phyloP scores from a whole-genome alignment of 2,888 invertebrate genomes.

The Nomada fabriciana region DNA sequence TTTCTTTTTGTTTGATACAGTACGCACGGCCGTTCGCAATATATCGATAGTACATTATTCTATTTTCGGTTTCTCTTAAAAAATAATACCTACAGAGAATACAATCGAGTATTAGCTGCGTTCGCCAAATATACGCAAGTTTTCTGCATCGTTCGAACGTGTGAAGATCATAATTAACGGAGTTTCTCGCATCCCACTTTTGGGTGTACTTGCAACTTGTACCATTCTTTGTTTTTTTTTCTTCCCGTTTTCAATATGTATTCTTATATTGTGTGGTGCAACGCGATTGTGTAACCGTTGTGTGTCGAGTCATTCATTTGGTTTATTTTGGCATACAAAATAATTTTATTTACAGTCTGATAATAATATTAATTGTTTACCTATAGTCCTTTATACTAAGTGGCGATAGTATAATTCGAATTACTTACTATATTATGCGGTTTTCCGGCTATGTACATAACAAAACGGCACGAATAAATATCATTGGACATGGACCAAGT shows the following conservation, averaged over 20 bases:
- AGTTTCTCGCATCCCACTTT: slow-evolving; percentile 20
- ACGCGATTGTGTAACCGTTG: slow-evolving; percentile 45
- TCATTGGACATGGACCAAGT: slow-evolving; percentile 64
- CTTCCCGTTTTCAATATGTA: not conserved
- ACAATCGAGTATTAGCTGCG: slow-evolving; percentile 49
- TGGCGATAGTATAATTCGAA: slow-evolving; percentile 74
- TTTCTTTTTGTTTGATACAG: slow-evolving; percentile 17
- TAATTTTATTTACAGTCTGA: slow-evolving; percentile 83
- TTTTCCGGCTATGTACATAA: slow-evolving; percentile 73
- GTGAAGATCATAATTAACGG: slow-evolving; percentile 24
- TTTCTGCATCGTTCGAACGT: slow-evolving; percentile 25
- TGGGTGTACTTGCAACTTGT: slow-evolving; percentile 33
- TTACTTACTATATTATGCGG: slow-evolving; percentile 69
- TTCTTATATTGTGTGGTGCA: slow-evolving; percentile 19
- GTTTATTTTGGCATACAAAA: slow-evolving; percentile 84
- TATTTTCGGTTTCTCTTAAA: slow-evolving; percentile 46
- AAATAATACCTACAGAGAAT: slow-evolving; percentile 55
- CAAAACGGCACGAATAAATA: slow-evolving; percentile 75
- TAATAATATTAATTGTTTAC: slow-evolving; percentile 76
- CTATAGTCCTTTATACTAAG: slow-evolving; percentile 74
- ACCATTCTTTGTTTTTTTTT: slow-evolving; percentile 16
- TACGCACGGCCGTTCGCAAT: slow-evolving; percentile 48
- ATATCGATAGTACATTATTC: slow-evolving; percentile 13
- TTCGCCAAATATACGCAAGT: slow-evolving; percentile 35
- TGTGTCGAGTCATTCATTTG: slow-evolving; percentile 76